Conservation (phyloP, 2,113 vertebrate genomes). For the Lontra canadensis region DNA sequence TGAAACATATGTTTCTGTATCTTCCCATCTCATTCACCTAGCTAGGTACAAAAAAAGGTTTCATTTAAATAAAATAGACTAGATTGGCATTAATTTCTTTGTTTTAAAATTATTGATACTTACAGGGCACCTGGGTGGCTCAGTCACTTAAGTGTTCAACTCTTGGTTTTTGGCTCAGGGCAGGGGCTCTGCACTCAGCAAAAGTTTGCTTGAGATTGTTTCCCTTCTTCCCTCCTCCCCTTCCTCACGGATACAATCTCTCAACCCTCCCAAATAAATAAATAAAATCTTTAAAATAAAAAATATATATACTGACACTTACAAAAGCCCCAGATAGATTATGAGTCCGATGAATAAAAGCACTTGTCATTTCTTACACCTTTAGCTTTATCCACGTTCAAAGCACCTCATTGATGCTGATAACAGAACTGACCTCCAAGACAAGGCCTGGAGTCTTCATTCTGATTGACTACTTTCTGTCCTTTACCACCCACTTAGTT, state of each 20-base stretch:
- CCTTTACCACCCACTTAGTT: constrained; percentile 24
- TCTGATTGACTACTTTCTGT: background rate
- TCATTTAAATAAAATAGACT: background rate
- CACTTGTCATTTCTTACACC: background rate
- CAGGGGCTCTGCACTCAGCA: background rate
- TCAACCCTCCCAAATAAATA: background rate
- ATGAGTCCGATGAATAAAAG: background rate
- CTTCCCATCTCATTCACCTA: background rate
- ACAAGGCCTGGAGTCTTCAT: background rate
- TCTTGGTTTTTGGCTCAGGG: background rate
- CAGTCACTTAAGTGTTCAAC: background rate
- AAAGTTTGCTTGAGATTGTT: background rate
- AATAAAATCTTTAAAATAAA: background rate
- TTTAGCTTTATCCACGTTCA: background rate
- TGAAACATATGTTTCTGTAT: background rate
- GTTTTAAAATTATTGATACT: background rate
- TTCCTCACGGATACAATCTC: background rate
- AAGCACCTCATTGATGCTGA: background rate
- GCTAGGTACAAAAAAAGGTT: background rate
- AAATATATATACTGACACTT: background rate
- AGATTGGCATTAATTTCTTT: background rate
- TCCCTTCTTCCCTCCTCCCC: background rate
- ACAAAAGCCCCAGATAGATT: background rate
- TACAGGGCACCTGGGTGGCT: background rate
- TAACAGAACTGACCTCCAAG: background rate